Conservation (phyloP, 2,797 vertebrate species). For the Calcarius lapponicus region DNA sequence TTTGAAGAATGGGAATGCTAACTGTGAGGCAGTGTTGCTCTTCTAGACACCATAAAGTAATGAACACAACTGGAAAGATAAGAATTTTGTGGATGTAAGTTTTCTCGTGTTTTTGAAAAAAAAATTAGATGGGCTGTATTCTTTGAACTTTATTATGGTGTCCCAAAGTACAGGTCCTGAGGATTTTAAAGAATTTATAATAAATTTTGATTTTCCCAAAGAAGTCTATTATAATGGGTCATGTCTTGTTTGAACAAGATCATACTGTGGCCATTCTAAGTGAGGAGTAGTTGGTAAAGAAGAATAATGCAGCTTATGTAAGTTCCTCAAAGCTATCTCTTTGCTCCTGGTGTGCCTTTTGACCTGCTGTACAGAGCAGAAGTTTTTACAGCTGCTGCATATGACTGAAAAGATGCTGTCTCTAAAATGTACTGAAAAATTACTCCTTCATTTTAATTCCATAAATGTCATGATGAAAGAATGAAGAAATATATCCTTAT, state of each 20-base stretch:
- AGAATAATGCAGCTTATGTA: neutral
- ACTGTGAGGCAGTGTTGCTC: neutral
- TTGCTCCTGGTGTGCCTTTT: neutral
- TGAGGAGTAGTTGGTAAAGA: neutral
- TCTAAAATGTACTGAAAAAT: neutral
- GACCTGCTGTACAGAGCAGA: neutral
- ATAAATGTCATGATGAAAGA: neutral
- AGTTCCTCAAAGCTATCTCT: neutral
- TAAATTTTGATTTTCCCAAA: neutral
- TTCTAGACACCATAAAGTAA: neutral
- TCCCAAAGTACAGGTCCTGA: neutral
- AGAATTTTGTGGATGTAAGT: neutral
- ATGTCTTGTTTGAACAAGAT: neutral
- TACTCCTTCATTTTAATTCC: neutral
- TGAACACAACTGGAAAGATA: neutral
- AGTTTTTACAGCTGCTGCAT: neutral
- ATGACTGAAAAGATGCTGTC: fast-evolving
- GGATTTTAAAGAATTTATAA: neutral
- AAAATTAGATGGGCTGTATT: neutral
- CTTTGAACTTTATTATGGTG: neutral
- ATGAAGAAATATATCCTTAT: neutral
- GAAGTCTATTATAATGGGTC: neutral
- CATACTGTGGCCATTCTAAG: neutral
- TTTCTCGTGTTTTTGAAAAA: neutral
- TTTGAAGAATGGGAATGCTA: neutral